A percentile compares a stretch with the other conserved stretches of the same genome.
phyloP scores from a whole-genome alignment of 1,140 invertebrate species.

The Euura saliciscinereae region DNA sequence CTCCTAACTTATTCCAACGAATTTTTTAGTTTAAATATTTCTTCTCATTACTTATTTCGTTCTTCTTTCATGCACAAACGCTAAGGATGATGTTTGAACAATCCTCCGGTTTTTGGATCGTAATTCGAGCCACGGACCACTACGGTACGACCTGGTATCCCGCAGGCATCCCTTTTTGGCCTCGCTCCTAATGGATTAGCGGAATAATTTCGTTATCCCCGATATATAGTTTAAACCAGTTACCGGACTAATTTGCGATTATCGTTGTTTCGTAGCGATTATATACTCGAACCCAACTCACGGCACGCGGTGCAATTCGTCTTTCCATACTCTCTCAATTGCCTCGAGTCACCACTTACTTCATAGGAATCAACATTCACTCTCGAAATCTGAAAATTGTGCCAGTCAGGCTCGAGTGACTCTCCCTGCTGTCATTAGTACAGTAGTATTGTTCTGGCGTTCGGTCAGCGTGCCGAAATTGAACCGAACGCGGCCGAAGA shows the following conservation, averaged over 20 bases:
- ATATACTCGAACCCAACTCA: neutral
- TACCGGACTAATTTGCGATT: slow-evolving; percentile 3
- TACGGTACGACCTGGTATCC: neutral
- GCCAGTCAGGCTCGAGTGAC: too few species aligned
- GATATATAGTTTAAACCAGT: neutral
- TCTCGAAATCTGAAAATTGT: too few species aligned
- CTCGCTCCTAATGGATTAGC: neutral
- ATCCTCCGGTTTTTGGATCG: neutral
- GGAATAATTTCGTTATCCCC: neutral
- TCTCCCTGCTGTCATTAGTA: too few species aligned
- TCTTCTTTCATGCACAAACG: too few species aligned
- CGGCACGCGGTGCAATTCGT: too few species aligned
- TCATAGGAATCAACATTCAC: too few species aligned
- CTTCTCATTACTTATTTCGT: neutral
- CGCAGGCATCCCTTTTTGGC: neutral
- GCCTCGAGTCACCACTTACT: too few species aligned
- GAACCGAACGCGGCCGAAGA: too few species aligned
- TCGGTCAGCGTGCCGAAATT: too few species aligned
- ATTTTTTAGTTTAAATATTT: neutral
- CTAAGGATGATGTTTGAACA: neutral
- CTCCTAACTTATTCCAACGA: neutral
- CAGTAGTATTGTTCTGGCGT: too few species aligned
- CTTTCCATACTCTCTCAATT: too few species aligned
- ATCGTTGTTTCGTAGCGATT: slow-evolving; percentile 1
- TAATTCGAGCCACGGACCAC: too few species aligned